These are phyloP conservation scores for Osmoderma eremita DNA, from an alignment of 2,888 invertebrate genomes.

Conservation along the genomic window DNA sequence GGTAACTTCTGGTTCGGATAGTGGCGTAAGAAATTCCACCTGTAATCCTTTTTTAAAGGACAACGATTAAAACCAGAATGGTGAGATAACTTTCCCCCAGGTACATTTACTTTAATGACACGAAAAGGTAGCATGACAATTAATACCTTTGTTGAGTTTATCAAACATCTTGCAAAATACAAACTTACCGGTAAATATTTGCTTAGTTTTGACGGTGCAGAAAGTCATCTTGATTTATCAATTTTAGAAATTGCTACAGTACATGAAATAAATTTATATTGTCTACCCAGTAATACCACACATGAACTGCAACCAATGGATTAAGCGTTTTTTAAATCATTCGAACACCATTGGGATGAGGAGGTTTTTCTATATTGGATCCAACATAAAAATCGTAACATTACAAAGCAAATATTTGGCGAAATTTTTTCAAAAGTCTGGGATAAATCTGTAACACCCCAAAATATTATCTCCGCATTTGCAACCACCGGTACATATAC, in stretches of 20 bases:
- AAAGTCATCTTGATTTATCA: background rate
- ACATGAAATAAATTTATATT: constrained; percentile 50
- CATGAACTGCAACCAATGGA: constrained; percentile 54
- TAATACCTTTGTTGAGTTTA: no score
- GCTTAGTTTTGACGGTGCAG: constrained; percentile 4
- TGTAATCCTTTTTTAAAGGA: constrained; percentile 49
- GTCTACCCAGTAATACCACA: constrained; percentile 55
- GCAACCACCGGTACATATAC: constrained; percentile 51
- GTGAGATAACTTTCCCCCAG: background rate
- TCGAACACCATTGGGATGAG: constrained; percentile 55
- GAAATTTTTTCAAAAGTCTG: constrained; percentile 49
- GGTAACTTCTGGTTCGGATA: constrained; percentile 51
- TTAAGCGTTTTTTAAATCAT: constrained; percentile 52
- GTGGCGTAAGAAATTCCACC: constrained; percentile 50
- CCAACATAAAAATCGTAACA: constrained; percentile 47
- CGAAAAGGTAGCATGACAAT: background rate
- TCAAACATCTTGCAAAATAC: no score
- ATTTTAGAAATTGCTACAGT: background rate
- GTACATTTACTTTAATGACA: background rate
- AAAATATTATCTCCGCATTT: constrained; percentile 51
- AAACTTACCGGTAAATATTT: background rate
- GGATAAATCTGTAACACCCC: constrained; percentile 49
- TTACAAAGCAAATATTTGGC: constrained; percentile 54
- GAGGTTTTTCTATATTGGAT: constrained; percentile 54
- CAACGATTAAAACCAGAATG: constrained; percentile 47